phyloP scores from a whole-genome alignment of 2,113 vertebrate species.

The Bettongia penicillata region DNA sequence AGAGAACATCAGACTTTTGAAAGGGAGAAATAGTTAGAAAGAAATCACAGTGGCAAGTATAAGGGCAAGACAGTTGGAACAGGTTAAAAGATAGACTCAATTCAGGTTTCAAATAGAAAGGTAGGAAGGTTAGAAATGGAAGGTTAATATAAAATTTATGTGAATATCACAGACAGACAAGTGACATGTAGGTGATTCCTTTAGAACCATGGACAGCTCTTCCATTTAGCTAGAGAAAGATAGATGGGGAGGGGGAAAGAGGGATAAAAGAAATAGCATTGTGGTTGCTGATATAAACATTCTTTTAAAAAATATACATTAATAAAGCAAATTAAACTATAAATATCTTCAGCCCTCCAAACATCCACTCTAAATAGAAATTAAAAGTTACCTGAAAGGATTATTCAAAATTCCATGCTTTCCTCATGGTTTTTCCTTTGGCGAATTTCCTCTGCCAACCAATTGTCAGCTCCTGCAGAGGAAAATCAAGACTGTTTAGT shows the following conservation, averaged over 20 bases:
- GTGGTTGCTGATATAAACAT: background rate
- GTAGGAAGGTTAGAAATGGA: background rate
- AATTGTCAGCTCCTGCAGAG: constrained; percentile 66
- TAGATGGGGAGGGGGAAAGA: background rate
- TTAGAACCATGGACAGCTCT: background rate
- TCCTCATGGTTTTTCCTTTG: constrained; percentile 35
- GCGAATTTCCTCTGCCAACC: constrained; percentile 49
- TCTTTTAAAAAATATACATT: constrained; percentile 47
- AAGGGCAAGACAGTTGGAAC: background rate
- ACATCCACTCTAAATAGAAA: constrained; percentile 59
- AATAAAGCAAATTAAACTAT: constrained; percentile 39
- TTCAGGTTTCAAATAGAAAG: background rate
- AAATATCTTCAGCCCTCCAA: constrained; percentile 19
- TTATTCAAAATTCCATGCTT: constrained; percentile 51
- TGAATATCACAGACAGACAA: background rate
- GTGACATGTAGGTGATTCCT: background rate
- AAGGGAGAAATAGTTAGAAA: background rate
- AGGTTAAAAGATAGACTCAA: background rate
- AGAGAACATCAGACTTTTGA: background rate
- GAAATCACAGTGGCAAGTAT: background rate
- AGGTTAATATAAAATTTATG: background rate
- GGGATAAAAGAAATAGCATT: background rate
- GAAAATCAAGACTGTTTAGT: constrained; percentile 65
- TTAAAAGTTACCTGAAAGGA: constrained; percentile 69
- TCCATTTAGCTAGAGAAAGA: background rate